Base-by-base conservation (phyloP, 1,140 invertebrate genomes). In the Ceratina japonica region DNA sequence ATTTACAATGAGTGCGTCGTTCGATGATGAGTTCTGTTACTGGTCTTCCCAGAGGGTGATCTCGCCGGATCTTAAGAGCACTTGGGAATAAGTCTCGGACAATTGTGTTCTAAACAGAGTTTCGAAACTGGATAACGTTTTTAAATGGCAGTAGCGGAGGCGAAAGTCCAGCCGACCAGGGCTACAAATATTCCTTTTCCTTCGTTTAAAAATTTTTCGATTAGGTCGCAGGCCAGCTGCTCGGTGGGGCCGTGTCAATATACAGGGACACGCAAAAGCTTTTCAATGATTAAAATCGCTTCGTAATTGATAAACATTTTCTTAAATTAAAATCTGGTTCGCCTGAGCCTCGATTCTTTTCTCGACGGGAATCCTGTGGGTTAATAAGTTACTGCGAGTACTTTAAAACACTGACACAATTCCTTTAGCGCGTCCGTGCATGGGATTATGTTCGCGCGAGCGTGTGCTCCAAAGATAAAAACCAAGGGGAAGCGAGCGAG, bases 141-240 rank as follows among this genome's bases (percentile, higher is more conserved):
- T 10, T 82, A 84, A 84, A 76, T 76, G 64, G 70, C 64, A 62
- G 24, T 70, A 71, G 75, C 22, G 59, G 52, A 62, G 52, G 66
- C 59, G 62, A 76, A 49, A 51, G 72, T 58, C 58, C 64, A 79
- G 62, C 72, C 75, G 80, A 82, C 79, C 76, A 80, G 75, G 86
- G 82, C 79, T 66, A 77, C 54, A 66, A 61, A 27, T 66, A 81
- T 79, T 61, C 71, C 68, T 61, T 65, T 79, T n/a, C 56, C 31
- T 73, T 69, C 58, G 13, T 31, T 64, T 63, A 4, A 5, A 44
- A 44, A 15, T 22, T 44, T 18, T 59, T 63, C 58, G 44, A 3
- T 86, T 65, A 68, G 7, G 80, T 51, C 82, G 91, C 90, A 92
- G 91, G 89, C 91, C 92, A 92, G 91, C 91, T 92, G 91, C 90